These are phyloP conservation scores for Steinernema khuongi DNA, from an alignment of 1,140 invertebrate species.

Conservation along the genomic window DNA sequence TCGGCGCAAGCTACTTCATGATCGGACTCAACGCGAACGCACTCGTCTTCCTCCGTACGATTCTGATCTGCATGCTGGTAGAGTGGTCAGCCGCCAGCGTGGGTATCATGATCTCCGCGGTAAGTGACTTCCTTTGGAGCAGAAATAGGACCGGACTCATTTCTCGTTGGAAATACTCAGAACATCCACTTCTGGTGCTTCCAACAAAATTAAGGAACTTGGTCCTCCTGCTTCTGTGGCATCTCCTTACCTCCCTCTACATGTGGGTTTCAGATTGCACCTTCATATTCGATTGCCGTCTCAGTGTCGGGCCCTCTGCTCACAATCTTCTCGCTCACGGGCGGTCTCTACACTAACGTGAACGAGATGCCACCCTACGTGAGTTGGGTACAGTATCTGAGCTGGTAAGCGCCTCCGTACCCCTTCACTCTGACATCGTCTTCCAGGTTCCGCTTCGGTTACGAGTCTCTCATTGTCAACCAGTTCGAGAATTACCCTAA, in stretches of 20 bases:
- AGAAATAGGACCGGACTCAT: no score
- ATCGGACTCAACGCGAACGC: constrained; percentile 30
- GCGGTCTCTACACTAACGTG: constrained; percentile 50
- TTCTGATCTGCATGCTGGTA: constrained; percentile 36
- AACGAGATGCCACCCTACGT: constrained; percentile 32
- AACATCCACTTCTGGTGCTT: not conserved
- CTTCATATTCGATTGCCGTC: constrained; percentile 35
- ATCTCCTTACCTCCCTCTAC: not conserved
- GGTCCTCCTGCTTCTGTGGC: not conserved
- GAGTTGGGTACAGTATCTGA: constrained; percentile 48
- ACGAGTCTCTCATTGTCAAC: constrained; percentile 46
- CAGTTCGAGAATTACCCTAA: constrained; percentile 31
- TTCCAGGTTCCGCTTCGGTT: constrained; percentile 46
- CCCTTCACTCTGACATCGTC: not conserved
- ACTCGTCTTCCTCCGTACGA: constrained; percentile 28
- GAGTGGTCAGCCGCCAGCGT: constrained; percentile 32
- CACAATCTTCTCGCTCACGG: constrained; percentile 48
- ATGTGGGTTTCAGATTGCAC: not conserved
- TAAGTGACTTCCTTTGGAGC: no score
- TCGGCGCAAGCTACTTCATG: constrained; percentile 44
- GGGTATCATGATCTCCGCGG: constrained; percentile 37
- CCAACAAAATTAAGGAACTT: no score
- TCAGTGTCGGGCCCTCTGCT: constrained; percentile 43
- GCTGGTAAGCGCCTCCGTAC: constrained; percentile 34
- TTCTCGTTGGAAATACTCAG: not conserved